Evolutionary conservation across 2,113 vertebrate species (phyloP).

Genomic region (Mobula birostris): DNA sequence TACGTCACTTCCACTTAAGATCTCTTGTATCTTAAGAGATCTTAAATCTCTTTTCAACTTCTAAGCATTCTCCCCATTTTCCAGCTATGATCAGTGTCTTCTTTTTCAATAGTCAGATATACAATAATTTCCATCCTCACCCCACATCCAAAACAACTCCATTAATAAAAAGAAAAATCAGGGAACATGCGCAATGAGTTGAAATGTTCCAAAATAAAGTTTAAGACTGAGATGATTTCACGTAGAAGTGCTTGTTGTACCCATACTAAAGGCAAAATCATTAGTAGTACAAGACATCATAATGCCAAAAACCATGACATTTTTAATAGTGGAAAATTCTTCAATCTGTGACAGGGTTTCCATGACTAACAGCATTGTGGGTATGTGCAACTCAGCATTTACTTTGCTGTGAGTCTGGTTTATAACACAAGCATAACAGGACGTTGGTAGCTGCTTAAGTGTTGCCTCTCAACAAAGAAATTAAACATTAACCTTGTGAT

Average conservation of each 20-base stretch:
- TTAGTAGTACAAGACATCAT: neutral
- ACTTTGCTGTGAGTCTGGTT: neutral
- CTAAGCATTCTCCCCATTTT: neutral
- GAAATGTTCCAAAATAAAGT: neutral
- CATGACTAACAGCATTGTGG: neutral
- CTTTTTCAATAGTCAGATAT: neutral
- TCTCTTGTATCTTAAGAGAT: no score
- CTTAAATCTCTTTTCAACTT: no score
- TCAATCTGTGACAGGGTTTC: neutral
- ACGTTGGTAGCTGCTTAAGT: neutral
- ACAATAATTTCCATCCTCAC: no score
- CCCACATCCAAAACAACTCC: neutral
- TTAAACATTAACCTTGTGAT: neutral
- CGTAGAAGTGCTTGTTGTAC: no score
- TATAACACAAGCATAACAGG: neutral
- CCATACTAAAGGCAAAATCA: neutral
- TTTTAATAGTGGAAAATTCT: neutral
- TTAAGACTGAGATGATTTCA: neutral
- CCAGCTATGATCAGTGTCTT: neutral
- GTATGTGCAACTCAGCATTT: neutral
- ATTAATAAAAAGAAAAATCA: neutral
- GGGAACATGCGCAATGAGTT: neutral
- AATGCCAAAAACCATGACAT: no score
- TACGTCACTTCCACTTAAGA: neutral
- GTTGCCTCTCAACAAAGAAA: neutral